Base-by-base conservation (phyloP, 2,888 invertebrate species). In the Morpho deidamia region DNA sequence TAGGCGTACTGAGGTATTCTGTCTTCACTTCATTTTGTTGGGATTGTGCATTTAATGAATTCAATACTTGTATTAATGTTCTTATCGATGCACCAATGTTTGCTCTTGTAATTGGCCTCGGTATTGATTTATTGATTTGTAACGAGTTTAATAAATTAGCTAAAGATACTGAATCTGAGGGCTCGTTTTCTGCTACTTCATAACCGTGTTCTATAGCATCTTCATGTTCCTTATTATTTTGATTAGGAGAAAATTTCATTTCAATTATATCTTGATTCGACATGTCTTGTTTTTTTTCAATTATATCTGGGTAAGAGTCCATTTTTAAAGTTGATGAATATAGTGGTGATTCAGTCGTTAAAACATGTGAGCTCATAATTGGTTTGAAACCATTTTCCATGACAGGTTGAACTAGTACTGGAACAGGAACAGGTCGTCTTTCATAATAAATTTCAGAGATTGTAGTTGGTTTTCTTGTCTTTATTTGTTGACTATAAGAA, bases 11-110 rank as follows among this genome's bases (percentile, higher is more conserved):
- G 68, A 72, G 76, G 46, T 69, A 74, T 61, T 70, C 89, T 61
- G 68, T 65, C 62, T 75, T 81, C 4, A 76, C 62, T 60, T 83
- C 77, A 67, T 87, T 77, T 59, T 90, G 72, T 61, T 88, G 81
- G 65, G 80, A 72, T 46, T 69, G 70, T 12, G 80, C 75, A 66
- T 93, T 95, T 45, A 96, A 82, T 54, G 93, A 91, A 68, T 93
- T 93, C 46, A 96, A 80, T 56, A 95, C 95, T 72, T 93, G 94
- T 10, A 95, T 91, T 55, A 96, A 82, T 0, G 95, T 95, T 71
- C 91, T 92, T 59, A 96, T 94, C 45, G 95, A 95, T 58, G 94
- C 92, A 64, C 95, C 94, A 44, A 96, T 93, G 68, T 96, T 96
- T 62, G 95, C 94, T 50, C 93, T 91, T 5, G 94, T 95, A 32